Evolutionary conservation across 2,113 vertebrate genomes (phyloP).

Genomic region (Odocoileus hemionus): DNA sequence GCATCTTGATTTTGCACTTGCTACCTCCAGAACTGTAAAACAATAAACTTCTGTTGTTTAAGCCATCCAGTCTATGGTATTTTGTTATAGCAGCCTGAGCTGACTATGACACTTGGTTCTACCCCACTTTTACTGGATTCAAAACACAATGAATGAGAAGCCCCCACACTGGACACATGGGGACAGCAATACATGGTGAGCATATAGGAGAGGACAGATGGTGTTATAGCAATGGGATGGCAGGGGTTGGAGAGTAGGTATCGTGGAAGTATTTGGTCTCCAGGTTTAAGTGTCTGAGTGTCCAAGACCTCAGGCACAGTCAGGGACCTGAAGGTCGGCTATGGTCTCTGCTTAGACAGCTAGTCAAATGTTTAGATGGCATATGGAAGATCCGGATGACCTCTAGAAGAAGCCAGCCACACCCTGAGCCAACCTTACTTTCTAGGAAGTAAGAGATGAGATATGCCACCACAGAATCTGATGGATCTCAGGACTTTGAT

Average conservation of each 20-base stretch:
- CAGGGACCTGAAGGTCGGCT: neutral
- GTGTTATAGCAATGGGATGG: neutral
- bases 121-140: neutral
- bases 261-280: neutral
- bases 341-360: neutral
- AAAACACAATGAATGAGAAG: neutral
- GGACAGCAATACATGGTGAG: fast-evolving
- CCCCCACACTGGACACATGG: neutral
- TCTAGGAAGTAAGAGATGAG: neutral
- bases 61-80: neutral
- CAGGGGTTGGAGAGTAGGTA: neutral
- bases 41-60: neutral
- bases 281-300: neutral
- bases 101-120: neutral
- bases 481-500: neutral
- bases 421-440: neutral
- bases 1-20: neutral
- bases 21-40: neutral
- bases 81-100: neutral
- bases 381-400: neutral
- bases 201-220: neutral
- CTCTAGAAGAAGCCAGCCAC: neutral
- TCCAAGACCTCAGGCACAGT: neutral
- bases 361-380: neutral
- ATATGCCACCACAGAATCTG: neutral